Evolutionary conservation across 1,140 invertebrate species (phyloP).

Genomic region (Harpegnathos saltator): DNA sequence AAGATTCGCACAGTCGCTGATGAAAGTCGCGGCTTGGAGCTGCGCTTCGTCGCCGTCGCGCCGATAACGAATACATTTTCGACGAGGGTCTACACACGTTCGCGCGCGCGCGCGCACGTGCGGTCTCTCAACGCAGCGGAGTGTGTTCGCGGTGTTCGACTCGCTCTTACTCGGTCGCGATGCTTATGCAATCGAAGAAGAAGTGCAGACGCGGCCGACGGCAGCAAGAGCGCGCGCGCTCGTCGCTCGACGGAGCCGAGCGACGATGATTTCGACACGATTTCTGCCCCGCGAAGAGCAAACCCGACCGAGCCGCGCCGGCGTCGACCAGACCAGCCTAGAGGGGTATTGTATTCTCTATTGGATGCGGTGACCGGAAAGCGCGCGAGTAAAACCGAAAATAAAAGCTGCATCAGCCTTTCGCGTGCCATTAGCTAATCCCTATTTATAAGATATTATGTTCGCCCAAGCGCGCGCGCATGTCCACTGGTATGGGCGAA

Average conservation of each 20-base stretch:
- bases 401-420: slow-evolving; percentile 72
- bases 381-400: slow-evolving; percentile 51
- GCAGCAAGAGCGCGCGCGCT: neutral
- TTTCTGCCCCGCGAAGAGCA: slow-evolving; percentile 12
- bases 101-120: neutral
- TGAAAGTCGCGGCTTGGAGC: no score
- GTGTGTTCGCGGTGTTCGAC: neutral
- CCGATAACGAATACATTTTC: no score
- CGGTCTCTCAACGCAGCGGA: neutral
- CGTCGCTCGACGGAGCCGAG: no score
- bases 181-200: slow-evolving; percentile 11
- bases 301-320: no score
- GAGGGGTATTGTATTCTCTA: slow-evolving; percentile 24
- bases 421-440: slow-evolving; percentile 73
- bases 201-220: neutral
- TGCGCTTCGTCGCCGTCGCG: no score
- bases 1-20: no score
- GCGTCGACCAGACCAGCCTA: neutral
- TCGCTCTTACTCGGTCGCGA: neutral
- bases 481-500: slow-evolving; percentile 34
- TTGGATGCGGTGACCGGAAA: slow-evolving; percentile 53
- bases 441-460: slow-evolving; percentile 76
- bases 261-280: slow-evolving; percentile 27
- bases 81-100: no score
- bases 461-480: slow-evolving; percentile 48